These are phyloP conservation scores for Heliconius congener DNA, from an alignment of 1,140 invertebrate species.

Conservation along the genomic window DNA sequence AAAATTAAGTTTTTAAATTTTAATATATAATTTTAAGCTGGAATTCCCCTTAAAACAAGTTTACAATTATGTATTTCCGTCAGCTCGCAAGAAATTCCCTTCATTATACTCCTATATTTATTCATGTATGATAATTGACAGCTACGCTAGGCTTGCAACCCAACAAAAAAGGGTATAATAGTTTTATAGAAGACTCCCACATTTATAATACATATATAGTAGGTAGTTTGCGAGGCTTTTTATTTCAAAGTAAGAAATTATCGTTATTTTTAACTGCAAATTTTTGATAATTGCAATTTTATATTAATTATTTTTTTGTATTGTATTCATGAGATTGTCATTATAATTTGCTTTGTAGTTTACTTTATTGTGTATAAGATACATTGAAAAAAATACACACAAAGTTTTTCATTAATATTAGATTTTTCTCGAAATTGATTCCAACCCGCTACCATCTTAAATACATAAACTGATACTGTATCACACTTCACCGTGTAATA, in stretches of 20 bases:
- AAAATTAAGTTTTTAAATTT: not conserved
- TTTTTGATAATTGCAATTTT: too few relatives aligned
- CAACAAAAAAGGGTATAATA: not conserved
- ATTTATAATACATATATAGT: too few relatives aligned
- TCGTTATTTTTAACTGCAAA: not conserved
- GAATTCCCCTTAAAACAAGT: not conserved
- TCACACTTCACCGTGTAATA: too few relatives aligned
- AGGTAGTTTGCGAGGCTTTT: not conserved
- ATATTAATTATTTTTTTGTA: too few relatives aligned
- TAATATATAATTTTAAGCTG: not conserved
- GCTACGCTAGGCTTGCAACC: not conserved
- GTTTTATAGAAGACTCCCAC: not conserved
- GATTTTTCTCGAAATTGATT: too few relatives aligned
- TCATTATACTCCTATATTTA: not conserved
- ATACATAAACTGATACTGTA: too few relatives aligned
- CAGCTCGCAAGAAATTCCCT: not conserved
- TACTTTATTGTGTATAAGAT: too few relatives aligned
- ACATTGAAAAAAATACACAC: too few relatives aligned
- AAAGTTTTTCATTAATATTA: too few relatives aligned
- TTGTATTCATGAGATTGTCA: too few relatives aligned
- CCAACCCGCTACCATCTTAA: too few relatives aligned
- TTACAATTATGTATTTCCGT: not conserved
- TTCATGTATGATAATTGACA: conserved; percentile 1
- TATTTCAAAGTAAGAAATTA: not conserved
- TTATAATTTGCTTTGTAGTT: too few relatives aligned